phyloP scores from a whole-genome alignment of 2,797 vertebrate genomes.

The Neoniphon sammara region DNA sequence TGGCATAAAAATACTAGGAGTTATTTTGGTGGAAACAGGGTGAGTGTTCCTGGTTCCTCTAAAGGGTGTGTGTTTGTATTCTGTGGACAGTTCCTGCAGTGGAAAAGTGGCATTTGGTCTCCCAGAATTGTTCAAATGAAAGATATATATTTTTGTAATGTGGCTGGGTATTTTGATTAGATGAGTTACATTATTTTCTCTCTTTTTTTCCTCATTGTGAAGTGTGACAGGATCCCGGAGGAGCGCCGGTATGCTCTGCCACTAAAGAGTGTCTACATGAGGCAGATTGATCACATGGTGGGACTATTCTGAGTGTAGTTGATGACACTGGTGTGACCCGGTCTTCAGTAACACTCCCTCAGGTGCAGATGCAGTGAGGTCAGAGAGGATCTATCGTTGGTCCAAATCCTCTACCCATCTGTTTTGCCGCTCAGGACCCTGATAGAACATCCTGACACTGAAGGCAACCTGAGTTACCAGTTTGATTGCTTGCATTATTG shows the following conservation, averaged over 20 bases:
- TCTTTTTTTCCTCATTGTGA: slow-evolving; percentile 13
- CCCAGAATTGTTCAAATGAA: too few relatives aligned
- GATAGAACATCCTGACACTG: slow-evolving; percentile 29
- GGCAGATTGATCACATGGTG: slow-evolving; percentile 98
- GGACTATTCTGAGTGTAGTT: slow-evolving; percentile 87
- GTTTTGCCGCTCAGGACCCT: slow-evolving; percentile 45
- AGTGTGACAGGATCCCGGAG: slow-evolving; percentile 95
- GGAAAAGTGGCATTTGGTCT: too few relatives aligned
- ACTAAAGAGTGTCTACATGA: slow-evolving; percentile 98
- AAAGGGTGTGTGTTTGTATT: too few relatives aligned
- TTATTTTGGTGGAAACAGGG: too few relatives aligned
- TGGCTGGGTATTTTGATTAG: too few relatives aligned
- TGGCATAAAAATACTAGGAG: too few relatives aligned
- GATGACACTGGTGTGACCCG: slow-evolving; percentile 17
- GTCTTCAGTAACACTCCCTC: slow-evolving; percentile 15
- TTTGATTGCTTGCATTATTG: slow-evolving; percentile 30
- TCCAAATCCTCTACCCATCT: slow-evolving; percentile 10
- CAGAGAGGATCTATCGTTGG: slow-evolving; percentile 14
- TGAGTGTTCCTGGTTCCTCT: too few relatives aligned
- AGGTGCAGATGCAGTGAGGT: slow-evolving; percentile 24
- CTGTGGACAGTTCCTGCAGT: too few relatives aligned
- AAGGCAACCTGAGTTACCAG: slow-evolving; percentile 45
- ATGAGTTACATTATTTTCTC: background rate
- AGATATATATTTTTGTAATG: too few relatives aligned
- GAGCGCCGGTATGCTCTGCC: slow-evolving; percentile 92